A percentile compares a stretch with the other conserved stretches of the same genome.
Evolutionary conservation across 2,797 vertebrate species (phyloP).

Genomic region (Hozukius guyotensis): DNA sequence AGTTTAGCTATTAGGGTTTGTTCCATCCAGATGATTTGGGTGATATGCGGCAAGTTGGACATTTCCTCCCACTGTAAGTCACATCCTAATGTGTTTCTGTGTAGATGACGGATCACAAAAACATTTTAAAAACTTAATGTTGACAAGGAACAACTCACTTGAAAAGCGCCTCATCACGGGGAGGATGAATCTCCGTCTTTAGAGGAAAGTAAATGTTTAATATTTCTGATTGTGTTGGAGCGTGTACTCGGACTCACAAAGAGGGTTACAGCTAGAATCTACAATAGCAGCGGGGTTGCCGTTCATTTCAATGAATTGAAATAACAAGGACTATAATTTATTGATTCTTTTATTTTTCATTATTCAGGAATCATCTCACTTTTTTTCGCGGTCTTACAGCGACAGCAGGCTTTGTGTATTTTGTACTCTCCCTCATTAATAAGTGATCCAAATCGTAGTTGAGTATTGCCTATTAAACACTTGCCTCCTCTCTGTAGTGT

Average conservation of each 20-base stretch:
- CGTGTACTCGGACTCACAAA: not conserved
- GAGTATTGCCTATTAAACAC: slow-evolving; percentile 27
- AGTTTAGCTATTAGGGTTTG: slow-evolving; percentile 42
- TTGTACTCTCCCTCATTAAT: slow-evolving; percentile 34
- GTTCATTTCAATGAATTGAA: slow-evolving; percentile 7
- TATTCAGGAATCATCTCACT: slow-evolving; percentile 19
- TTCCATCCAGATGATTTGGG: slow-evolving; percentile 39
- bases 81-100: not conserved
- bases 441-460: slow-evolving; percentile 14
- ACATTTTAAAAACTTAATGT: slow-evolving; percentile 6
- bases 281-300: not conserved
- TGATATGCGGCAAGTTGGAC: not conserved
- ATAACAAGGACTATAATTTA: slow-evolving; percentile 33
- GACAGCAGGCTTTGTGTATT: slow-evolving; percentile 21
- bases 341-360: slow-evolving; percentile 25
- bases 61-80: not conserved
- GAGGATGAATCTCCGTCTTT: slow-evolving; percentile 1
- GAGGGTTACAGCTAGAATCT: slow-evolving; percentile 15
- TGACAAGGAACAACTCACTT: slow-evolving; percentile 18
- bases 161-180: not conserved
- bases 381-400: not conserved
- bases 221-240: slow-evolving; percentile 7
- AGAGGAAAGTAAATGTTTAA: slow-evolving; percentile 27
- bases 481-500: not conserved
- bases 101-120: slow-evolving; percentile 14